Evolutionary conservation across 23 tunicate species (phyloP), one percentile per base, ranked within the genome.

Genomic region (Halocynthia roretzi): DNA sequence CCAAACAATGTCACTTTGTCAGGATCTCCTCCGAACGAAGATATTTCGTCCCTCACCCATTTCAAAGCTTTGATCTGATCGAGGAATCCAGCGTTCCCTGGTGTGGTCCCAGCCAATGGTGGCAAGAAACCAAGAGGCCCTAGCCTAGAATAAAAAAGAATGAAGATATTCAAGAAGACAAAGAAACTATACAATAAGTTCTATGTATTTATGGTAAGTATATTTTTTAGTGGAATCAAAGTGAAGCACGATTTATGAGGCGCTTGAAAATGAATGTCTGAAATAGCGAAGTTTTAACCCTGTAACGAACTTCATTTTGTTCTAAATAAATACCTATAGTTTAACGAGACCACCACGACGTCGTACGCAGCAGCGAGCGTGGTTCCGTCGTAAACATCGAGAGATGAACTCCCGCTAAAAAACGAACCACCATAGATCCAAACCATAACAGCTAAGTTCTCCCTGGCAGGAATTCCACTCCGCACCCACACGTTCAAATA

Each of bases 391-490:
- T 89, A 89, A 21, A 89, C 56, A 40, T 75, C 54, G 7, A 89
- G 77, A 9, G 95, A 77, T 9, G 86, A 15, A 4, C 85, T 89
- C 22, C 95, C 95, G 48, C 84, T 72, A 51, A 50, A 78, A 62
- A 79, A 89, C 21, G 95, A 89, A 7, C 95, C 95, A 10, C 95
- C 95, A 60, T 71, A 89, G 20, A 89, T 84, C 95, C 95, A 89
- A 40, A 84, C 87, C 95, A 89, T 83, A 4, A 89, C 95, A 51
- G 95, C 64, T 10, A 72, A 61, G 19, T 71, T 84, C 50, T 60
- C 57, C 8, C 23, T 9, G 54, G 12, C 52, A 9, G 50, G 8
- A 5, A 54, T 31, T 20, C 72, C 22, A 6, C 14, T 14, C 6
- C 81, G 87, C 6, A 84, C 66, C 90, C 90, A 85, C 21, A 85